A percentile compares a stretch with the other conserved stretches of the same genome.
These are phyloP conservation scores for Diaphora mendica DNA, from an alignment of 2,888 invertebrate species.

Conservation along the genomic window DNA sequence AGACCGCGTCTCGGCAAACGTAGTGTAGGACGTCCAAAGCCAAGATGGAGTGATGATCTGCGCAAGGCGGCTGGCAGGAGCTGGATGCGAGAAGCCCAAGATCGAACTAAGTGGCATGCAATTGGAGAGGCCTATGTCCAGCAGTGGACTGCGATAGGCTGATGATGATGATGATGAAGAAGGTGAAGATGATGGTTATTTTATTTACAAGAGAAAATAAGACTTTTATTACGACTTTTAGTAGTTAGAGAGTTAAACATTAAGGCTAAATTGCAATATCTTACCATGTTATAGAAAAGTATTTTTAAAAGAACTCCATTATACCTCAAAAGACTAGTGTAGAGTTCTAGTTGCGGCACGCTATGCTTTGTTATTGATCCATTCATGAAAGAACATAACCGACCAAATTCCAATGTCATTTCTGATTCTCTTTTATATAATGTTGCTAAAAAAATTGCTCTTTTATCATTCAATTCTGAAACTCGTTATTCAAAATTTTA, in stretches of 20 bases:
- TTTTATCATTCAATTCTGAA: background rate
- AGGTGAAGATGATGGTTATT: too few relatives aligned
- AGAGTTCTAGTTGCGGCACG: background rate
- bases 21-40: too few relatives aligned
- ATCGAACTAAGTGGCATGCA: too few relatives aligned
- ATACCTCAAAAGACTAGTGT: background rate
- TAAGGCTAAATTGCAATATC: background rate
- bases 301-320: background rate
- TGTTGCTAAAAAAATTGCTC: background rate
- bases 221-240: background rate
- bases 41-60: too few relatives aligned
- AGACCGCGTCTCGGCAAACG: too few relatives aligned
- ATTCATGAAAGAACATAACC: background rate
- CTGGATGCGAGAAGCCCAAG: too few relatives aligned
- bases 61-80: too few relatives aligned
- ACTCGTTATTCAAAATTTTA: background rate
- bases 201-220: too few relatives aligned
- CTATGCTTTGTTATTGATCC: constrained; percentile 4
- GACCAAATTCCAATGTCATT: background rate
- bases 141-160: too few relatives aligned
- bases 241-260: background rate
- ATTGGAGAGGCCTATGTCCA: too few relatives aligned
- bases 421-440: background rate
- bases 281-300: too few relatives aligned
- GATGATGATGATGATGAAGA: too few relatives aligned